Conservation (phyloP, 2,113 vertebrate genomes). For the Chionis minor region DNA sequence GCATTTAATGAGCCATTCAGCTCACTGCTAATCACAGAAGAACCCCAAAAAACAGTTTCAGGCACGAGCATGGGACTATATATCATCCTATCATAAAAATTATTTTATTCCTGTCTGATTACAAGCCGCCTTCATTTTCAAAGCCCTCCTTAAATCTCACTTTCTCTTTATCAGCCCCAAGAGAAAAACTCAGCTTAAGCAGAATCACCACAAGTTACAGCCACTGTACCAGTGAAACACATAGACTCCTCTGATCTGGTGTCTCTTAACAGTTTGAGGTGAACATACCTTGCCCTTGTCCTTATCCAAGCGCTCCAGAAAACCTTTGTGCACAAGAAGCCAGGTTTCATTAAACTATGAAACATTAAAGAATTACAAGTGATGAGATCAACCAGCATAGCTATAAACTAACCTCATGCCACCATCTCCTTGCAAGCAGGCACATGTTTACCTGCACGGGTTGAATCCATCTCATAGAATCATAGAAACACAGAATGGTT, state of each 20-base stretch:
- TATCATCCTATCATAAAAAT: not conserved
- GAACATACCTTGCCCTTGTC: not conserved
- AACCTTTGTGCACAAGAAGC: not conserved
- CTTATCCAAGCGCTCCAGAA: not conserved
- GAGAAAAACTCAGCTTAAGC: not conserved
- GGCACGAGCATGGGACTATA: not conserved
- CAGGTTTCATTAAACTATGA: not conserved
- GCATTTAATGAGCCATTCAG: not conserved
- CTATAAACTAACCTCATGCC: not conserved
- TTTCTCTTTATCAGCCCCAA: not conserved
- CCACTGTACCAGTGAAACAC: not conserved
- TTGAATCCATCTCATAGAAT: not conserved
- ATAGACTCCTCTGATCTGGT: not conserved
- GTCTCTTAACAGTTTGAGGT: not conserved
- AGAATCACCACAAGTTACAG: not conserved
- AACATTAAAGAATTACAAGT: not conserved
- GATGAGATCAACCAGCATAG: not conserved
- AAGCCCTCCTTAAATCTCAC: constrained; percentile 10
- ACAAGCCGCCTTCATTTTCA: not conserved
- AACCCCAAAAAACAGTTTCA: not conserved
- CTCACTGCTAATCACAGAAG: not conserved
- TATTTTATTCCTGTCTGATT: not conserved
- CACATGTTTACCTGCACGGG: not conserved
- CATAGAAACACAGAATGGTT: too few relatives aligned
- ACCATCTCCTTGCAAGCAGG: not conserved